Evolutionary conservation across 2,888 invertebrate species (phyloP).

Genomic region (Thera obeliscata): DNA sequence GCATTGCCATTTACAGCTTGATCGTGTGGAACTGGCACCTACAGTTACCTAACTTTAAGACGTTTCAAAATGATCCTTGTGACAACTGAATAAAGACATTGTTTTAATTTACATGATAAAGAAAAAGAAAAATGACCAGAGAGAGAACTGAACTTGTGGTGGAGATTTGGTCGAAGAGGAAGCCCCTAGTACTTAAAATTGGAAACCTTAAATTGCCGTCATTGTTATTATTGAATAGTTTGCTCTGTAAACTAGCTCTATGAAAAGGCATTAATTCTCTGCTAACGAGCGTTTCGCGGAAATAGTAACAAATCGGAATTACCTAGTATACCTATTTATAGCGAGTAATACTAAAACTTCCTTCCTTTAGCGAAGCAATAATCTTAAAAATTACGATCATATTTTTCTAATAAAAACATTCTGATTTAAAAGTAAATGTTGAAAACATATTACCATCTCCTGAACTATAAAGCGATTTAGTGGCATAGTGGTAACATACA

Average conservation of each 20-base stretch:
- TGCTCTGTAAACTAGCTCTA: background rate
- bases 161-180: too few relatives aligned
- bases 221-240: background rate
- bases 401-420: background rate
- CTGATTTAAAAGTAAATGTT: background rate
- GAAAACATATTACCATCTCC: background rate
- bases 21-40: too few relatives aligned
- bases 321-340: background rate
- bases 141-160: too few relatives aligned
- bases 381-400: background rate
- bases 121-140: too few relatives aligned
- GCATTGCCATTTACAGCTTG: too few relatives aligned
- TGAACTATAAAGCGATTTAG: conserved; percentile 56
- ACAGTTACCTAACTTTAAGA: too few relatives aligned
- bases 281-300: conserved; percentile 9
- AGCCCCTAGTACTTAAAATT: too few relatives aligned
- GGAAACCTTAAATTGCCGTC: too few relatives aligned
- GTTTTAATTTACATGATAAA: too few relatives aligned
- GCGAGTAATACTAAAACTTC: background rate
- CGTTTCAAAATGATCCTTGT: too few relatives aligned
- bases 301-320: conserved; percentile 2
- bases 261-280: background rate
- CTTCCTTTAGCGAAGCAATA: background rate
- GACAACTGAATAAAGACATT: too few relatives aligned
- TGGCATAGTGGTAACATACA: conserved; percentile 52